Evolutionary conservation across 2,888 invertebrate genomes (phyloP).

Genomic region (Geophilus truncorum): DNA sequence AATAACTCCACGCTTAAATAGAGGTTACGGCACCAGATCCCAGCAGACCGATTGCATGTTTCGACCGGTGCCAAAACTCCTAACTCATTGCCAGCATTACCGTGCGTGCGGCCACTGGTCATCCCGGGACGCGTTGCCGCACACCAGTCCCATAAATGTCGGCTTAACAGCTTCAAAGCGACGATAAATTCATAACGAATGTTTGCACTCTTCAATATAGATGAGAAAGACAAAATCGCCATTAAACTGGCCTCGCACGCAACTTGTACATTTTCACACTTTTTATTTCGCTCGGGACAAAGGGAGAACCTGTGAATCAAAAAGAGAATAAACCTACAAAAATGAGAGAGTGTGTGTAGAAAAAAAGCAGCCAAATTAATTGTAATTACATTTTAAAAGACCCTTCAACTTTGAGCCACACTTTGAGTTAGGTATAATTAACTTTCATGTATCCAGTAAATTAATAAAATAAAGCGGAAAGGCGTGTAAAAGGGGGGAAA

Average conservation of each 20-base stretch:
- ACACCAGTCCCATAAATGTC: background rate
- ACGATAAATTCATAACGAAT: background rate
- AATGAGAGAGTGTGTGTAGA: background rate
- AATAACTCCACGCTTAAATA: background rate
- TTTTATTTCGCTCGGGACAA: background rate
- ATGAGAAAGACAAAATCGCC: slow-evolving; percentile 7
- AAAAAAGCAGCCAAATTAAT: background rate
- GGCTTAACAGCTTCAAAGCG: slow-evolving; percentile 18
- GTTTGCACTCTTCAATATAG: slow-evolving; percentile 17
- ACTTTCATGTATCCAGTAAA: background rate
- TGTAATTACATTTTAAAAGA: background rate
- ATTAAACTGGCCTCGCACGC: slow-evolving; percentile 2
- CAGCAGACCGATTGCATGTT: background rate
- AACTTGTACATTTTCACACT: slow-evolving; percentile 12
- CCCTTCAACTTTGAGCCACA: background rate
- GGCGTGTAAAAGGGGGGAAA: background rate
- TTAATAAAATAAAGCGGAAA: background rate
- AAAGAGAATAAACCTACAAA: background rate
- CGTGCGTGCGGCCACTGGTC: background rate
- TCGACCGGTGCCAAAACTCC: slow-evolving; percentile 4
- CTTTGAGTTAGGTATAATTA: background rate
- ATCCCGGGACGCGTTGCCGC: background rate
- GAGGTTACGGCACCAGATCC: background rate
- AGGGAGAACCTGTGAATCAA: background rate
- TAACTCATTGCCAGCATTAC: background rate